phyloP scores from a whole-genome alignment of 2,113 vertebrate species.

The Danionella cerebrum region DNA sequence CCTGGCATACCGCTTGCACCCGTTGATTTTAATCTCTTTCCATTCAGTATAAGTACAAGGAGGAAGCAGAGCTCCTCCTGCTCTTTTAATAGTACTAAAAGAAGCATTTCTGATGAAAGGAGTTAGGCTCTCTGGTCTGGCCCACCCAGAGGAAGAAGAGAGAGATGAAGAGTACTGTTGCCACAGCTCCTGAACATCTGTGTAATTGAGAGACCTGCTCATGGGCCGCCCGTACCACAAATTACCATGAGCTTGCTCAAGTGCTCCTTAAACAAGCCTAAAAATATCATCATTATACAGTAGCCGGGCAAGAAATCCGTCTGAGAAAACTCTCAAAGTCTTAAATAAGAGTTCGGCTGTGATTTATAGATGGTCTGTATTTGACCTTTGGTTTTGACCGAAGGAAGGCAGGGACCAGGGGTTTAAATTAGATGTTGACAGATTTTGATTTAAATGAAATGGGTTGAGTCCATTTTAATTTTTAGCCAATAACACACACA shows the following conservation, averaged over 20 bases:
- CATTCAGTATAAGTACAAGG: slow-evolving; percentile 55
- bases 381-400: too few species aligned
- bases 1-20: slow-evolving; percentile 21
- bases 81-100: slow-evolving; percentile 56
- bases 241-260: slow-evolving; percentile 57
- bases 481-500: too few species aligned
- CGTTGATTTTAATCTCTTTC: slow-evolving; percentile 61
- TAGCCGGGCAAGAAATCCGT: background rate
- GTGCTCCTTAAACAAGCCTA: slow-evolving; percentile 58
- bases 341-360: too few species aligned
- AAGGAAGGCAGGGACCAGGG: too few species aligned
- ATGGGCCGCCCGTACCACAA: slow-evolving; percentile 61
- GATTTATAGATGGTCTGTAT: too few species aligned
- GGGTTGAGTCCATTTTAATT: too few species aligned
- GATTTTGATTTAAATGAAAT: too few species aligned
- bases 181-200: slow-evolving; percentile 50
- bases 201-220: slow-evolving; percentile 58
- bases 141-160: slow-evolving; percentile 63
- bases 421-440: too few species aligned
- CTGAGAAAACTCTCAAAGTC: background rate
- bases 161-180: slow-evolving; percentile 41
- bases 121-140: slow-evolving; percentile 40
- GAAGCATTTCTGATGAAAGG: slow-evolving; percentile 52
- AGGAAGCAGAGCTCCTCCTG: slow-evolving; percentile 24
- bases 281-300: slow-evolving; percentile 53